These are phyloP conservation scores for Eilema sororculum DNA, from an alignment of 2,888 invertebrate species.

Conservation along the genomic window DNA sequence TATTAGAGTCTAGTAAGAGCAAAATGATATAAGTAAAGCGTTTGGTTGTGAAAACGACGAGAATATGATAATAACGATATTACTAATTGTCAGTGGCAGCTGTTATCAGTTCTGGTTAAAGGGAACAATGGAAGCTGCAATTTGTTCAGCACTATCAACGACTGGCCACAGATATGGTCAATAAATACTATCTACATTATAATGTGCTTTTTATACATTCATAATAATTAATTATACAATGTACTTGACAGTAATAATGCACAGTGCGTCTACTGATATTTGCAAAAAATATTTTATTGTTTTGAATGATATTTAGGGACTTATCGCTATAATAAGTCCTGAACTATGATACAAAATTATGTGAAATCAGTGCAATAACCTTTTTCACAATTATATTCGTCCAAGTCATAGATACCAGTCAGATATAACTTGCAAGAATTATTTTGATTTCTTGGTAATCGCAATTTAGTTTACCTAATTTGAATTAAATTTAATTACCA, in stretches of 20 bases:
- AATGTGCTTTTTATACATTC: conserved; percentile 15
- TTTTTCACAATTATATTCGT: neutral
- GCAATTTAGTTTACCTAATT: too few relatives aligned
- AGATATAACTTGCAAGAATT: neutral
- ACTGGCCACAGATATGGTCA: conserved; percentile 42
- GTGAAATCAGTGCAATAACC: too few relatives aligned
- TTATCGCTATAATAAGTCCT: too few relatives aligned
- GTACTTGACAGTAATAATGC: neutral
- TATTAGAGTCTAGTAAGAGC: conserved; percentile 3
- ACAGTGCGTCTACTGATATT: neutral
- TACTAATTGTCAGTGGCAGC: conserved; percentile 53
- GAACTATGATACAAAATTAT: too few relatives aligned
- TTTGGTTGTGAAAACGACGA: conserved; percentile 32
- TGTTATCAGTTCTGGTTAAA: conserved; percentile 64
- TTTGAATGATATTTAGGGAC: too few relatives aligned
- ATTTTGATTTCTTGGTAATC: neutral
- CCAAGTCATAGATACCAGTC: neutral
- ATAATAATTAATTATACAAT: conserved; percentile 11
- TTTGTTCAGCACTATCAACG: conserved; percentile 61
- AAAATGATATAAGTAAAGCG: conserved; percentile 36
- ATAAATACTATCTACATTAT: conserved; percentile 20
- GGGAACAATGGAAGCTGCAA: conserved; percentile 63
- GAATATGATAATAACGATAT: conserved; percentile 42
- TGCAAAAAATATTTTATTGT: too few relatives aligned
- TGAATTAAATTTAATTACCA: too few relatives aligned